These are phyloP conservation scores for Pelecanus crispus DNA, from an alignment of 2,113 vertebrate genomes.

Conservation along the genomic window DNA sequence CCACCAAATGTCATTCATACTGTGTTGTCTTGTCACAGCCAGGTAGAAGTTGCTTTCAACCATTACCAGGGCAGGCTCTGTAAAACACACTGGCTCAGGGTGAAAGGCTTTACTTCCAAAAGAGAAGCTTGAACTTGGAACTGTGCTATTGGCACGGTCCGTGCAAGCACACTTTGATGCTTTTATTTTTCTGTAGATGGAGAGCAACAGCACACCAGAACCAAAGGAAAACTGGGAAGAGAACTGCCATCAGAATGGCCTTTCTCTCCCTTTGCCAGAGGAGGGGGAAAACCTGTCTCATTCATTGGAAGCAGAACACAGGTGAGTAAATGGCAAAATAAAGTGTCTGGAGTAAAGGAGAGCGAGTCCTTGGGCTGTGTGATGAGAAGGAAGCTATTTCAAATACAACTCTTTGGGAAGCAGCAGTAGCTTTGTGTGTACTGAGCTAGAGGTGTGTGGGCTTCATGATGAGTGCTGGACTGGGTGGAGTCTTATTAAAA, in stretches of 20 bases:
- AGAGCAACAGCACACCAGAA: constrained; percentile 85
- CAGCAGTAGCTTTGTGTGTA: background rate
- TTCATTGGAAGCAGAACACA: constrained; percentile 96
- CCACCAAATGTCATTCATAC: fast-evolving
- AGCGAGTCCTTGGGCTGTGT: background rate
- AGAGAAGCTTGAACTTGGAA: background rate
- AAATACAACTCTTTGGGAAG: background rate
- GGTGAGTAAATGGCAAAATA: constrained; percentile 69
- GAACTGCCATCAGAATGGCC: constrained; percentile 89
- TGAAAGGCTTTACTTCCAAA: background rate
- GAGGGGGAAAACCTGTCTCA: constrained; percentile 91
- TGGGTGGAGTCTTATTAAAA: background rate
- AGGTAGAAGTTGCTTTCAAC: background rate
- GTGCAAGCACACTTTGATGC: background rate
- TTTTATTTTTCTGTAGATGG: constrained; percentile 58
- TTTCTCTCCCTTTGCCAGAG: constrained; percentile 87
- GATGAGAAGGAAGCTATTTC: background rate
- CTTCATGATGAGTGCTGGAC: background rate
- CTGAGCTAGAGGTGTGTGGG: background rate
- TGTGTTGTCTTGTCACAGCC: background rate
- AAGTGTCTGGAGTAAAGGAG: background rate
- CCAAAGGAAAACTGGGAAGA: constrained; percentile 90
- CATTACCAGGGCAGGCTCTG: background rate
- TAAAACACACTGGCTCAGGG: background rate
- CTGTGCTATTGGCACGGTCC: background rate